A percentile compares a stretch with the other conserved stretches of the same genome.
phyloP scores from a whole-genome alignment of 2,113 vertebrate species.

The Ceyx margarethae region DNA sequence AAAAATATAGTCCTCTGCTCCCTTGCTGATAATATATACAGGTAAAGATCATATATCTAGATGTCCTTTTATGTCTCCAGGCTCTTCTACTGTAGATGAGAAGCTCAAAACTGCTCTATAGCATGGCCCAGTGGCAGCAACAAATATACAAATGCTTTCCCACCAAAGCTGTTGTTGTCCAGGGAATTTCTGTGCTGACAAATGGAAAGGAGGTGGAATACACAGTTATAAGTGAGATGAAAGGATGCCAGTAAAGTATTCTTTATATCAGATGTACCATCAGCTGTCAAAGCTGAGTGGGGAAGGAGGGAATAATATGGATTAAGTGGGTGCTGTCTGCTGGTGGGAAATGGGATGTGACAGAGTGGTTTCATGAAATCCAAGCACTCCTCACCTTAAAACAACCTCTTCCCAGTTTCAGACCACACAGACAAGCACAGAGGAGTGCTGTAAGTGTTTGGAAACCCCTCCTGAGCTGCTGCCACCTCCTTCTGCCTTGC shows the following conservation, averaged over 20 bases:
- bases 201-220: not conserved
- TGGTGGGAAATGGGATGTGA: not conserved
- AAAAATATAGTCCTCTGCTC: not conserved
- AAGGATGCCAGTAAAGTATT: not conserved
- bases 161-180: not conserved
- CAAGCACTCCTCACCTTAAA: not conserved
- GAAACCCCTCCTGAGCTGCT: not conserved
- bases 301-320: not conserved
- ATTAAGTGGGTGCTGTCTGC: not conserved
- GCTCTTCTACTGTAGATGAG: not conserved
- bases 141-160: not conserved
- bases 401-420: not conserved
- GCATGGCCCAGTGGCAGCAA: not conserved
- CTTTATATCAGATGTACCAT: not conserved
- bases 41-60: constrained; percentile 4
- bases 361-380: fast-evolving
- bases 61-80: not conserved
- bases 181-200: not conserved
- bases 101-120: not conserved
- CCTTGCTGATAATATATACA: not conserved
- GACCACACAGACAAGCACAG: not conserved
- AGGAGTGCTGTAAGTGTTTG: not conserved
- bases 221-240: not conserved
- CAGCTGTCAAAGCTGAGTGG: not conserved
- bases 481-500: not conserved